phyloP scores from a whole-genome alignment of 2,797 vertebrate species.

The Alauda arvensis region DNA sequence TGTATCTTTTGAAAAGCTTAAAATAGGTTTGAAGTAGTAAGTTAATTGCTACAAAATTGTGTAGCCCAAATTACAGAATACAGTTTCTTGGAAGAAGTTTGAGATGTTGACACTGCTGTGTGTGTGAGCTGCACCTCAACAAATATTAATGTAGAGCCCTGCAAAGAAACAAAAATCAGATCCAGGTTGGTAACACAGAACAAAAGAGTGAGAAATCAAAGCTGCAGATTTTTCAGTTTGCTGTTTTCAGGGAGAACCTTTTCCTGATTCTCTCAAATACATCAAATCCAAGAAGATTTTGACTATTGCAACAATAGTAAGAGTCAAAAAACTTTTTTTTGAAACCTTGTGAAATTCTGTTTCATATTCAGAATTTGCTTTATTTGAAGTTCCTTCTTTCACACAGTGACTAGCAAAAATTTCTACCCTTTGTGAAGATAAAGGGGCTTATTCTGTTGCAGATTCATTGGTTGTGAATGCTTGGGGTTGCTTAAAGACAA shows the following conservation, averaged over 20 bases:
- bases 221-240: neutral
- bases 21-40: neutral
- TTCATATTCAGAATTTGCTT: neutral
- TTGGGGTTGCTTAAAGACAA: neutral
- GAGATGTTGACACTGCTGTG: slow-evolving; percentile 10
- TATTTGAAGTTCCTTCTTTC: neutral
- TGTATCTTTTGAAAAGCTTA: neutral
- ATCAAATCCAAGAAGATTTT: neutral
- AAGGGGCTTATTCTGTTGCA: neutral
- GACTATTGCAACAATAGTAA: neutral
- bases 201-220: neutral
- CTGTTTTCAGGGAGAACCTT: neutral
- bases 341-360: neutral
- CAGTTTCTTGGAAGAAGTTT: neutral
- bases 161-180: slow-evolving; percentile 12
- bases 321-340: neutral
- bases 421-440: neutral
- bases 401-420: neutral
- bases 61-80: neutral
- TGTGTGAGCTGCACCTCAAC: slow-evolving; percentile 51
- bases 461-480: neutral
- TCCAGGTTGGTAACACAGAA: neutral
- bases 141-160: slow-evolving; percentile 80
- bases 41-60: neutral
- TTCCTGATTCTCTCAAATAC: neutral